phyloP scores from a whole-genome alignment of 2,888 invertebrate genomes.

The Chironomus riparius region DNA sequence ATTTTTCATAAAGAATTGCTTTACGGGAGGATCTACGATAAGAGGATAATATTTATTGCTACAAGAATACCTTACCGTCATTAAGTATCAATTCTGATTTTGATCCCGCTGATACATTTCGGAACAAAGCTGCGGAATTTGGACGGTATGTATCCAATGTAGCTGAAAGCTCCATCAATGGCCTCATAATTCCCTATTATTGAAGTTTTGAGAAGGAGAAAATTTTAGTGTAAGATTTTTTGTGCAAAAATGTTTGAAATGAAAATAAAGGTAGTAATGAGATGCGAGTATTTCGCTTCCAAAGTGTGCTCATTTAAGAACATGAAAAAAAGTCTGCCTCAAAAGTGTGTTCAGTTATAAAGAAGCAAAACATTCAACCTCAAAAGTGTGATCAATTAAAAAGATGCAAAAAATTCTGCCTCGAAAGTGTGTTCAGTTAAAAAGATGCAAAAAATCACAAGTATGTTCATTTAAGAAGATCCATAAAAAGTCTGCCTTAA shows the following conservation, averaged over 20 bases:
- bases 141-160: conserved; percentile 68
- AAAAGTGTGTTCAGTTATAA: no score
- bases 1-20: background rate
- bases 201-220: background rate
- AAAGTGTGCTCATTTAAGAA: no score
- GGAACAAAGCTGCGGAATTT: conserved; percentile 60
- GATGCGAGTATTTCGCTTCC: no score
- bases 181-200: conserved; percentile 64
- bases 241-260: no score
- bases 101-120: conserved; percentile 47
- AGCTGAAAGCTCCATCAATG: conserved; percentile 76
- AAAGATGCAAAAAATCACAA: background rate
- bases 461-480: background rate
- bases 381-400: no score
- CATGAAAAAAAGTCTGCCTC: no score
- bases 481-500: background rate
- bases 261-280: no score
- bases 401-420: background rate
- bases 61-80: conserved; percentile 35
- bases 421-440: no score
- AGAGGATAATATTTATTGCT: background rate
- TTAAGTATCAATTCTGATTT: conserved; percentile 41
- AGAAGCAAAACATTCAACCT: background rate
- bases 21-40: background rate
- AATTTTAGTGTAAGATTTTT: background rate